A percentile compares a stretch with the other conserved stretches of the same genome.
These are phyloP conservation scores for Myiothlypis coronata DNA, from an alignment of 2,797 vertebrate species.

Conservation along the genomic window DNA sequence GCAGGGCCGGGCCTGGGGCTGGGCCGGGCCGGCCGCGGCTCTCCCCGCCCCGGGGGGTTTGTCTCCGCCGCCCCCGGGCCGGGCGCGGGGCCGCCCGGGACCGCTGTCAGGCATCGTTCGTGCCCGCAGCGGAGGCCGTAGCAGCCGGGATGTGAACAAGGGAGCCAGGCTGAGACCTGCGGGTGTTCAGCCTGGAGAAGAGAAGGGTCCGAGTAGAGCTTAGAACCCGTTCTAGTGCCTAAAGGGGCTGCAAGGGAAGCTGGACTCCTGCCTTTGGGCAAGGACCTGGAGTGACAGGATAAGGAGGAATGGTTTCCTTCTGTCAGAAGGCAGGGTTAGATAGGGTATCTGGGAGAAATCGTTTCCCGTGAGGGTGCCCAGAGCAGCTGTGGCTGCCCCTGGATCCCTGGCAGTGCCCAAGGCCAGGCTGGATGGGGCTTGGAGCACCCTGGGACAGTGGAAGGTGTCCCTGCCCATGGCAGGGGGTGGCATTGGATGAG, in stretches of 20 bases:
- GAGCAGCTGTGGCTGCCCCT: not conserved
- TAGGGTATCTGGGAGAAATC: not conserved
- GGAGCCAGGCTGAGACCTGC: not conserved
- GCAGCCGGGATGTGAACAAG: not conserved
- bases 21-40: not conserved
- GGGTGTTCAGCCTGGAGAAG: not conserved
- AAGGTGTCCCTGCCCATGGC: not conserved
- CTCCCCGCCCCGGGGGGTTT: not conserved
- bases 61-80: not conserved
- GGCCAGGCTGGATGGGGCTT: fast-evolving
- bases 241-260: not conserved
- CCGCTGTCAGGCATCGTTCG: not conserved
- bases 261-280: not conserved
- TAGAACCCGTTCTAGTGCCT: not conserved
- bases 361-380: not conserved
- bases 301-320: not conserved
- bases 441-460: fast-evolving
- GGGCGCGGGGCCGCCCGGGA: not conserved
- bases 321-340: not conserved
- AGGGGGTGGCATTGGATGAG: not conserved
- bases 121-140: not conserved
- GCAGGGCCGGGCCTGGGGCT: not conserved
- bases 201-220: not conserved
- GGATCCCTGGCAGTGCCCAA: not conserved
- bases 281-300: not conserved